Conservation (phyloP, 2,113 vertebrate species). For the Xiphophorus hellerii region DNA sequence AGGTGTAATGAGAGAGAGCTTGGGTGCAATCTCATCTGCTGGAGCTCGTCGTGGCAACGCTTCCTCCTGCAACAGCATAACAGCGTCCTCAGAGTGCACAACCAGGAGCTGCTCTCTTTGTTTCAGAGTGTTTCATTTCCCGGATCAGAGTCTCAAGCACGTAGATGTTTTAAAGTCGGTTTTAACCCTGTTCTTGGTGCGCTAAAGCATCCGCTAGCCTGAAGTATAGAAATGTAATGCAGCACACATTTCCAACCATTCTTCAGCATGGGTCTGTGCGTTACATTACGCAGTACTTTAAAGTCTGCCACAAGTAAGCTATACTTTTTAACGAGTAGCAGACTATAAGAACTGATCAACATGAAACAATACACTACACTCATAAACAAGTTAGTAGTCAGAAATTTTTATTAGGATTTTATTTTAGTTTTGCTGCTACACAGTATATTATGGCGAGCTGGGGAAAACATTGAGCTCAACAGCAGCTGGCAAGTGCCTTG, state of each 20-base stretch:
- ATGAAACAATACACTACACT: conserved; percentile 27
- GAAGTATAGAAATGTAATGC: background rate
- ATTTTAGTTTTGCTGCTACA: conserved; percentile 40
- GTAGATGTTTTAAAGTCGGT: conserved; percentile 69
- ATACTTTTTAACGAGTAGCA: conserved; percentile 54
- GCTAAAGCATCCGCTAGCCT: conserved; percentile 35
- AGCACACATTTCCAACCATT: background rate
- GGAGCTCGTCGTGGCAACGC: conserved; percentile 57
- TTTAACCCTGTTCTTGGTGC: conserved; percentile 47
- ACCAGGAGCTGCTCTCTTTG: conserved; percentile 70
- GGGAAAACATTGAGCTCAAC: conserved; percentile 28
- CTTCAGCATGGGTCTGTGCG: background rate
- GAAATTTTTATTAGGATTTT: conserved; percentile 68
- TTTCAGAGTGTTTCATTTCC: conserved; percentile 77
- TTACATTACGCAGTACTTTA: conserved; percentile 28
- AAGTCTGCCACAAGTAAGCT: conserved; percentile 24
- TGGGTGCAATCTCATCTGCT: conserved; percentile 37
- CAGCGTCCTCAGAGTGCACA: conserved; percentile 28
- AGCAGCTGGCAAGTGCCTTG: conserved; percentile 22
- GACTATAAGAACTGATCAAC: conserved; percentile 56
- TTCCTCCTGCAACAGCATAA: conserved; percentile 36
- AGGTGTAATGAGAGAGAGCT: conserved; percentile 51
- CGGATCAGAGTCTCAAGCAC: conserved; percentile 67
- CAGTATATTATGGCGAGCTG: conserved; percentile 14
- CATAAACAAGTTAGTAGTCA: conserved; percentile 48